phyloP scores from a whole-genome alignment of 2,888 invertebrate genomes.

The Ypsolopha sequella region DNA sequence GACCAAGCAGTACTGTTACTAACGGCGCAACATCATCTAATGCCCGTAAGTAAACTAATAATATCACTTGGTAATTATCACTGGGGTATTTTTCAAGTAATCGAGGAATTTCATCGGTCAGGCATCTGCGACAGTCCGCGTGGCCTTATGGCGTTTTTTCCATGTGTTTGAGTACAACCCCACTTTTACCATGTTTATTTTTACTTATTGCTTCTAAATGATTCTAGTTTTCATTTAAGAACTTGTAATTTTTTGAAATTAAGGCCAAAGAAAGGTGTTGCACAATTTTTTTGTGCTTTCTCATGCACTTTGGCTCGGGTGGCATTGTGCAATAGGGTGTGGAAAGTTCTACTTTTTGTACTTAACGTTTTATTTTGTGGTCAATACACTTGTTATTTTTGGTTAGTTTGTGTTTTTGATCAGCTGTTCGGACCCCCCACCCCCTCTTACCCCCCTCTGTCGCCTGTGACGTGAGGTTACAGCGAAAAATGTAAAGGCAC shows the following conservation, averaged over 20 bases:
- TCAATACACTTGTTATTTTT: not conserved
- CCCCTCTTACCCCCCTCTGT: conserved; percentile 4
- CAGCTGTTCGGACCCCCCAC: conserved; percentile 6
- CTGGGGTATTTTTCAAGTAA: not conserved
- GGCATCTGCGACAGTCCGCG: not conserved
- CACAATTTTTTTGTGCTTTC: not conserved
- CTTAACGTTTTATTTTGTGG: not conserved
- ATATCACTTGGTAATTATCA: not conserved
- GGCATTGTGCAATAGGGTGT: not conserved
- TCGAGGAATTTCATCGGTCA: not conserved
- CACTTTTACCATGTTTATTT: not conserved
- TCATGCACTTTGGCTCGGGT: not conserved
- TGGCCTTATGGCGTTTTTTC: not conserved
- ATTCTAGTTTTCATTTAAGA: not conserved
- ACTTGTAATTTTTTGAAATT: not conserved
- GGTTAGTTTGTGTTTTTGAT: conserved; percentile 1
- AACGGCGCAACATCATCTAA: conserved; percentile 43
- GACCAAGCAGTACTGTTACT: conserved; percentile 38
- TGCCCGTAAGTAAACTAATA: conserved; percentile 43
- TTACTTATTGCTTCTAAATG: not conserved
- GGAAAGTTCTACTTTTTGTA: not conserved
- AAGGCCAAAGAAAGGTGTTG: not conserved
- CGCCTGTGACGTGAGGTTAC: not conserved
- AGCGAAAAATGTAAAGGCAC: not conserved
- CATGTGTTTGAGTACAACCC: not conserved